Percentiles rank a stretch among this genome's conserved stretches.
Evolutionary conservation across 1,140 invertebrate species (phyloP).

Genomic region (Zeugodacus cucurbitae): DNA sequence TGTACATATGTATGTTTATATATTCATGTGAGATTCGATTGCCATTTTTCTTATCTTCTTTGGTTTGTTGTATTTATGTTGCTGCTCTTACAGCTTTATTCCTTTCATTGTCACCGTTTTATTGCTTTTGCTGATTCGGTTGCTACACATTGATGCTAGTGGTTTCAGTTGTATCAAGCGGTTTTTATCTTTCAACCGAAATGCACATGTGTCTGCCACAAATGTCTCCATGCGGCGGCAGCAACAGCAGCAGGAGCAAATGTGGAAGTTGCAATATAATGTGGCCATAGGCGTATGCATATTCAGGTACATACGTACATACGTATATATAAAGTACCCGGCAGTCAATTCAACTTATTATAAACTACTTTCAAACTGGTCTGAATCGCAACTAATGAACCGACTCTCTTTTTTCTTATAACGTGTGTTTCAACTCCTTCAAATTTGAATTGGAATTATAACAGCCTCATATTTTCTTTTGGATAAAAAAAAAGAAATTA

Average conservation of each 20-base stretch:
- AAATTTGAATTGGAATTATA: too few relatives aligned
- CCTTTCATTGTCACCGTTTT: background rate
- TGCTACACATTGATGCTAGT: background rate
- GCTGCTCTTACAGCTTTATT: background rate
- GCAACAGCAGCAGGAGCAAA: background rate
- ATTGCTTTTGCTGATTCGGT: background rate
- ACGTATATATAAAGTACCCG: background rate
- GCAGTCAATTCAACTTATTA: too few relatives aligned
- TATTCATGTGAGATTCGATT: background rate
- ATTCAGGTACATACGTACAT: background rate
- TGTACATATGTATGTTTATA: too few relatives aligned
- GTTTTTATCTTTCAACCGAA: conserved; percentile 1
- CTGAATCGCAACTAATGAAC: too few relatives aligned
- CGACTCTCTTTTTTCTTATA: too few relatives aligned
- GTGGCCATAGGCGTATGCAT: background rate
- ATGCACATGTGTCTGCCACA: background rate
- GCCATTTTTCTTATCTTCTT: background rate
- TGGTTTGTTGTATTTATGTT: background rate
- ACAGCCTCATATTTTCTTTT: too few relatives aligned
- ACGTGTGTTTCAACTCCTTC: too few relatives aligned
- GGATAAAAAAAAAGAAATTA: too few relatives aligned
- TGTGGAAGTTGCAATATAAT: background rate
- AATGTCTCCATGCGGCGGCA: background rate
- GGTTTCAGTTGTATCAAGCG: background rate
- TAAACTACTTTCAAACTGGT: too few relatives aligned